A percentile compares a stretch with the other conserved stretches of the same genome.
These are phyloP conservation scores for Campopleginae sp. DNA, from an alignment of 2,888 invertebrate species.

Conservation along the genomic window DNA sequence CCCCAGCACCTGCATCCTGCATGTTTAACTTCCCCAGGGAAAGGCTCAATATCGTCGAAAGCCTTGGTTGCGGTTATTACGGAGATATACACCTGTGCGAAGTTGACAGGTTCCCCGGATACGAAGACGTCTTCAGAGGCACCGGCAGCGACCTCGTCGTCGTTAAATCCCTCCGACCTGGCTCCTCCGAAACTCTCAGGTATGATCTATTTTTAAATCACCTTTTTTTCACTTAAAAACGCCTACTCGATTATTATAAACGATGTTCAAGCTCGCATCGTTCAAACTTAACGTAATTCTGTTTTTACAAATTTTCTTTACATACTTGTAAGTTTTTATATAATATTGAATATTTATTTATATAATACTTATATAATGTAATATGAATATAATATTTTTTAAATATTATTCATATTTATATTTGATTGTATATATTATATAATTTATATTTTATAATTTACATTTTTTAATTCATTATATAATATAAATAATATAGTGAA, in stretches of 20 bases:
- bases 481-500: no score
- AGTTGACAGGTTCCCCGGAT: slow-evolving; percentile 84
- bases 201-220: slow-evolving; percentile 66
- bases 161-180: slow-evolving; percentile 89
- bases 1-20: slow-evolving; percentile 68
- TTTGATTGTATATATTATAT: no score
- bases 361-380: no score
- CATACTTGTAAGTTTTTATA: no score
- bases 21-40: slow-evolving; percentile 89
- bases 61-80: slow-evolving; percentile 91
- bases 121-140: slow-evolving; percentile 80
- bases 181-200: slow-evolving; percentile 86
- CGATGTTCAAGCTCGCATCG: no score
- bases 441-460: no score
- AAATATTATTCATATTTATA: no score
- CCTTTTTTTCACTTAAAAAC: not conserved
- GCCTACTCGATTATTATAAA: not conserved
- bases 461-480: no score
- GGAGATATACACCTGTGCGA: slow-evolving; percentile 90
- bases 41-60: slow-evolving; percentile 90
- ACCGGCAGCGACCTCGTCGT: slow-evolving; percentile 87
- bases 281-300: no score
- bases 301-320: no score
- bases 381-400: no score
- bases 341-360: no score